These are phyloP conservation scores for Thysanoteuthis rhombus DNA, from an alignment of 2,888 invertebrate genomes.

Conservation along the genomic window DNA sequence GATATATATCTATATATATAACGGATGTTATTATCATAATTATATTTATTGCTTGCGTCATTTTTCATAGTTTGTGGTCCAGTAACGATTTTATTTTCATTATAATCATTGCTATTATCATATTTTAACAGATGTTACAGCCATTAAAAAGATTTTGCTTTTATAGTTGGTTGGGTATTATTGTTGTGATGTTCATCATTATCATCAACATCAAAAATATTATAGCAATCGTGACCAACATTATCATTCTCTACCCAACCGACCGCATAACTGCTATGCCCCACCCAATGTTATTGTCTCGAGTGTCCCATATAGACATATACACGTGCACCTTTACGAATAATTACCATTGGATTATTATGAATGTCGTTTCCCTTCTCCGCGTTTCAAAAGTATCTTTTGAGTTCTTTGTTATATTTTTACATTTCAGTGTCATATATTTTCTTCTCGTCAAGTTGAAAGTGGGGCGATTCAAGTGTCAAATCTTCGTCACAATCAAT, in stretches of 20 bases:
- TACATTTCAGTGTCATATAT: background rate
- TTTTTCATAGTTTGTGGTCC: no score
- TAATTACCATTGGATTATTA: background rate
- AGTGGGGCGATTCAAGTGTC: background rate
- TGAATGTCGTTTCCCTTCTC: background rate
- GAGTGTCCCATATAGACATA: background rate
- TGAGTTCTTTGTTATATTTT: background rate
- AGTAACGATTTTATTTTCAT: no score
- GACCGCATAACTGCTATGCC: background rate
- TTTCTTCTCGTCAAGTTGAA: background rate
- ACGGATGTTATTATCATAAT: no score
- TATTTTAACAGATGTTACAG: background rate
- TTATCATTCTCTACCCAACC: background rate
- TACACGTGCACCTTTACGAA: background rate
- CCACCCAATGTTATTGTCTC: background rate
- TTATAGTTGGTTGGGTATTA: background rate
- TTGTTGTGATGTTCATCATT: background rate
- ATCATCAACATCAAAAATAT: background rate
- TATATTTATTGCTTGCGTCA: no score
- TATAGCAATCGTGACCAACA: background rate
- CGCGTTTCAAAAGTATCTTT: background rate
- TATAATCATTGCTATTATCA: no score
- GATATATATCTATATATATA: no score
- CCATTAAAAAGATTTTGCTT: background rate
- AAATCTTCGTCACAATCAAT: background rate